Percentiles rank a stretch among this genome's conserved stretches.
Conservation (phyloP, 2,888 invertebrate species). For the Dioctria rufipes region DNA sequence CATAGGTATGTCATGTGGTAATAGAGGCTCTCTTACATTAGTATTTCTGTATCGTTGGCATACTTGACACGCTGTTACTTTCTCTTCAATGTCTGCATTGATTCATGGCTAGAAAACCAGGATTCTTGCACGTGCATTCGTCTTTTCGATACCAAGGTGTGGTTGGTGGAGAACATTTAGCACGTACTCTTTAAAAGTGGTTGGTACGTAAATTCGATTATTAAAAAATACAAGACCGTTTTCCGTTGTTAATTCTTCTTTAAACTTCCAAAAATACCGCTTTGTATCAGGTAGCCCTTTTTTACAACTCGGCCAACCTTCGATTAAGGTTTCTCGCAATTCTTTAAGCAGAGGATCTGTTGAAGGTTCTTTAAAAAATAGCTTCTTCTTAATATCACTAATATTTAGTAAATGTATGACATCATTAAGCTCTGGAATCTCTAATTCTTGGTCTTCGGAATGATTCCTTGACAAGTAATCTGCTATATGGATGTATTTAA, state of each 20-base stretch:
- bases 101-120: constrained; percentile 51
- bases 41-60: constrained; percentile 35
- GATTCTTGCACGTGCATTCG: constrained; percentile 34
- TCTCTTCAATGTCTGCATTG: constrained; percentile 38
- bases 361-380: constrained; percentile 39
- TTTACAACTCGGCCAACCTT: constrained; percentile 13
- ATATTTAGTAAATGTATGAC: no score
- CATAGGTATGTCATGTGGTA: constrained; percentile 28
- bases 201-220: constrained; percentile 3
- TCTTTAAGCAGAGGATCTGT: constrained; percentile 17
- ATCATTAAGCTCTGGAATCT: no score
- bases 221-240: constrained; percentile 8
- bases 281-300: constrained; percentile 5
- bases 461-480: constrained; percentile 53
- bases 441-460: no score
- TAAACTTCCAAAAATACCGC: constrained; percentile 13
- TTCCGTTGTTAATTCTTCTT: neutral
- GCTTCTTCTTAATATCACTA: constrained; percentile 14
- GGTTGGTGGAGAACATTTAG: constrained; percentile 10
- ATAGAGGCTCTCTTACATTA: constrained; percentile 30
- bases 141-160: constrained; percentile 51
- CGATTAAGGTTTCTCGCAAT: neutral
- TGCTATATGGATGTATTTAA: constrained; percentile 59
- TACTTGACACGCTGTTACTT: constrained; percentile 24
- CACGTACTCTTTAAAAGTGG: neutral